Conservation (phyloP, 2,888 invertebrate genomes). For the Melieria picta region DNA sequence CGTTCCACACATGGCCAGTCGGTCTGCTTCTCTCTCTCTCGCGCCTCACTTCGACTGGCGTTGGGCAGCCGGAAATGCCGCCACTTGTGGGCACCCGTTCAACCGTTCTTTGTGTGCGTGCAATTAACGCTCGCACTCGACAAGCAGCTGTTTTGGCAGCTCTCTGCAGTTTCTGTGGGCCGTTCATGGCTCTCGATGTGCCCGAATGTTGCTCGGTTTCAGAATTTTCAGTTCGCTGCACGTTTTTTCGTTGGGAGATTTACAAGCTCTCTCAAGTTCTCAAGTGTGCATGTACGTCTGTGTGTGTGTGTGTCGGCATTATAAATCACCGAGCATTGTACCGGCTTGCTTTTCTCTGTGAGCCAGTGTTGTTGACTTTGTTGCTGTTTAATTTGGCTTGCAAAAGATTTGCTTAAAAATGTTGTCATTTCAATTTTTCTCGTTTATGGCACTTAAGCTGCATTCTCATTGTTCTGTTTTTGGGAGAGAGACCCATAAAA, state of each 20-base stretch:
- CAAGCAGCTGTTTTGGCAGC: slow-evolving; percentile 7
- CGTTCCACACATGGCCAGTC: slow-evolving; percentile 8
- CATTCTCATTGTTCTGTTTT: no score
- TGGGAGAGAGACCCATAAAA: no score
- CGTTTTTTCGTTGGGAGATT: background rate
- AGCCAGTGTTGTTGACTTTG: no score
- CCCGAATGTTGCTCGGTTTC: slow-evolving; percentile 8
- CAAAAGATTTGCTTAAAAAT: no score
- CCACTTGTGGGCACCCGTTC: slow-evolving; percentile 13
- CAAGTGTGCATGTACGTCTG: background rate
- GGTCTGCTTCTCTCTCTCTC: background rate
- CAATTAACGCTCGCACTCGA: no score
- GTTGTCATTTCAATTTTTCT: no score
- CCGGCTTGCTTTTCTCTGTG: no score
- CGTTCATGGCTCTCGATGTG: slow-evolving; percentile 7
- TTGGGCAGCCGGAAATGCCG: slow-evolving; percentile 21
- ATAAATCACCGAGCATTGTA: no score
- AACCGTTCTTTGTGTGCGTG: no score
- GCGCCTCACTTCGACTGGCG: background rate
- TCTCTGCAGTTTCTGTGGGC: slow-evolving; percentile 6
- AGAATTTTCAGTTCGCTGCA: background rate
- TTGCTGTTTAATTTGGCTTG: no score
- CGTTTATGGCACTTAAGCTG: no score
- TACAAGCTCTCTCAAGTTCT: background rate
- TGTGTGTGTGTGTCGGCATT: no score